Base-by-base conservation (phyloP, 2,797 vertebrate genomes). In the Nothura maculosa region DNA sequence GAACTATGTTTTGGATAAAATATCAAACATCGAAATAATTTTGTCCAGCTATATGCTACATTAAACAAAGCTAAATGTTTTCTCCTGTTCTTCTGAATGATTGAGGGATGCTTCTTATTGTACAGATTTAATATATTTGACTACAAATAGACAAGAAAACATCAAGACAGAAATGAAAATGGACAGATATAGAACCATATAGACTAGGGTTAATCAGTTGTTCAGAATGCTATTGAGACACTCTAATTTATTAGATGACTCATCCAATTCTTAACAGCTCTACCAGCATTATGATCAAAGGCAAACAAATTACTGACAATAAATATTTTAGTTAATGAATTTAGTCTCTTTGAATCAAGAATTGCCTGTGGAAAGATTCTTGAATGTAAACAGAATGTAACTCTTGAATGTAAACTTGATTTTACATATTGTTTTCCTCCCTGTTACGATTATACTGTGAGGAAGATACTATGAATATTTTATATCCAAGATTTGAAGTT, bases 161-260 rank as follows among this genome's bases (percentile, higher is more conserved):
- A 57, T 42, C 30, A 58, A 50, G 28, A 11, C 34, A 80, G 42
- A 61, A 18, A 69, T 90, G 40, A 81, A 89, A 87, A 16, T 20
- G 18, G 28, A 12, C 24, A 81, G 28, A 60, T 61, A 63, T 15
- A 64, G 55, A 93, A 81, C 10, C 30, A 34, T 47, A 20, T 75
- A 82, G 21, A 76, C 10, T 66, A 81, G 50, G 42, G 57, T 72
- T 64, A 87, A 81, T 55, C 38, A 36, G 14, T 62, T 87, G n/a
- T 58, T 85, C 22, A 61, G 48, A 87, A 72, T 58, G 16, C 21
- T 89, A 36, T 76, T 64, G 42, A 87, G 42, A 54, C 5, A 43
- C 42, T 72, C 57, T 36, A 47, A 72, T 42, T 36, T 36, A 27
- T 40, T 40, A 62, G 30, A 67, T 12, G 55, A 32, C 38, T 76